Conservation (phyloP, 2,888 invertebrate species). For the Laothoe populi region DNA sequence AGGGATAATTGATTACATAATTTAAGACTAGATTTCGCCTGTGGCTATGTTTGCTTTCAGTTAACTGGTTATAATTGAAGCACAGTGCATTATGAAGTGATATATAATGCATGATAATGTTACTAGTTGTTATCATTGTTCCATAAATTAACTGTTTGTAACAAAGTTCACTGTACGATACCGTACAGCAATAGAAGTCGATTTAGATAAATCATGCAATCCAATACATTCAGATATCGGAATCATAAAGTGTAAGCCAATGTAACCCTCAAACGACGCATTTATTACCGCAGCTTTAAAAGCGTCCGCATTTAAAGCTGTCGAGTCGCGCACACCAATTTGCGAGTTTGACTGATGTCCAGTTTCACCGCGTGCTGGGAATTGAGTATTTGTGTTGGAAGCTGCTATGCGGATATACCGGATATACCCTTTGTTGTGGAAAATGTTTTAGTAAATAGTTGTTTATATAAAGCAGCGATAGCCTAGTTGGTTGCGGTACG, state of each 20-base stretch:
- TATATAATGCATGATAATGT: background rate
- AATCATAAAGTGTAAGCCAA: slow-evolving; percentile 7
- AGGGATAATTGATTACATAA: slow-evolving; percentile 4
- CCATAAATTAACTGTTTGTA: background rate
- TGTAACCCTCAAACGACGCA: slow-evolving; percentile 23
- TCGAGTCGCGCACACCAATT: slow-evolving; percentile 61
- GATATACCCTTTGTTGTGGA: background rate
- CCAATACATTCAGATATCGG: slow-evolving; percentile 1
- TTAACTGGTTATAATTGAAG: background rate
- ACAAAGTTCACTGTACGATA: background rate
- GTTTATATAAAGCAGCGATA: too few relatives aligned
- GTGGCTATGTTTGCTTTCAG: background rate
- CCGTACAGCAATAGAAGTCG: too few relatives aligned
- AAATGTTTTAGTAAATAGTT: too few relatives aligned
- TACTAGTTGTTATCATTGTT: background rate
- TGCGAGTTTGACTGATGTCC: slow-evolving; percentile 67
- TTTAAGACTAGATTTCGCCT: background rate
- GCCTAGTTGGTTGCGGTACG: too few relatives aligned
- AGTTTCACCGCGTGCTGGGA: slow-evolving; percentile 31
- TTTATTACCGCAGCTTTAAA: slow-evolving; percentile 39
- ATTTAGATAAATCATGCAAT: too few relatives aligned
- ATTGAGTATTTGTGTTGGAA: slow-evolving; percentile 35
- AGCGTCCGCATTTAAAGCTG: slow-evolving; percentile 54
- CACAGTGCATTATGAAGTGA: background rate
- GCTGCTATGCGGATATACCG: slow-evolving; percentile 29